These are phyloP conservation scores for Tetranychus truncatus DNA, from an alignment of 2,888 invertebrate species.

Conservation along the genomic window DNA sequence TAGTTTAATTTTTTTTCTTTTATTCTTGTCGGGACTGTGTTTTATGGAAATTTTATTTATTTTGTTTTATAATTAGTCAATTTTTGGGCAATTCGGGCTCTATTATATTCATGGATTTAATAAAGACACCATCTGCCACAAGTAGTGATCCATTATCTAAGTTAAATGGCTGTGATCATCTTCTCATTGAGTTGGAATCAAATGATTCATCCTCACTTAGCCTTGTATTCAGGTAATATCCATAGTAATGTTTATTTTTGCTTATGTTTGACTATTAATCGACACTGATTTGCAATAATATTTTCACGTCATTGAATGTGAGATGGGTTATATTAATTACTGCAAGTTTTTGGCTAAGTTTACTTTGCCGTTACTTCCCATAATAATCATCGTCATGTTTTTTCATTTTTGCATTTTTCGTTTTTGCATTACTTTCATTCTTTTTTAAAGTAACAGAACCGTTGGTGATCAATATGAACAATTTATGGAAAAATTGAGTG, in stretches of 20 bases:
- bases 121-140: background rate
- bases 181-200: conserved; percentile 34
- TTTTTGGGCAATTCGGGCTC: background rate
- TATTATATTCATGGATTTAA: background rate
- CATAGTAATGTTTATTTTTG: background rate
- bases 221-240: conserved; percentile 31
- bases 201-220: conserved; percentile 34
- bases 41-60: background rate
- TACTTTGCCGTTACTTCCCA: background rate
- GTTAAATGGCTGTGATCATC: conserved; percentile 29
- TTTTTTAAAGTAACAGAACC: conserved; percentile 56
- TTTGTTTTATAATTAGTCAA: background rate
- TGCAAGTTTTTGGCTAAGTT: too few relatives aligned
- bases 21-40: background rate
- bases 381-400: background rate
- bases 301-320: too few relatives aligned
- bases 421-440: conserved; percentile 17
- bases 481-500: conserved; percentile 69
- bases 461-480: conserved; percentile 71
- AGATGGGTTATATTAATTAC: too few relatives aligned
- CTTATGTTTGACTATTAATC: background rate
- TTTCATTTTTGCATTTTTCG: too few relatives aligned
- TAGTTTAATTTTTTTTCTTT: background rate
- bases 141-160: background rate
- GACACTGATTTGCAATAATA: too few relatives aligned